Conservation (phyloP, 2,113 vertebrate genomes). For the Equus quagga region DNA sequence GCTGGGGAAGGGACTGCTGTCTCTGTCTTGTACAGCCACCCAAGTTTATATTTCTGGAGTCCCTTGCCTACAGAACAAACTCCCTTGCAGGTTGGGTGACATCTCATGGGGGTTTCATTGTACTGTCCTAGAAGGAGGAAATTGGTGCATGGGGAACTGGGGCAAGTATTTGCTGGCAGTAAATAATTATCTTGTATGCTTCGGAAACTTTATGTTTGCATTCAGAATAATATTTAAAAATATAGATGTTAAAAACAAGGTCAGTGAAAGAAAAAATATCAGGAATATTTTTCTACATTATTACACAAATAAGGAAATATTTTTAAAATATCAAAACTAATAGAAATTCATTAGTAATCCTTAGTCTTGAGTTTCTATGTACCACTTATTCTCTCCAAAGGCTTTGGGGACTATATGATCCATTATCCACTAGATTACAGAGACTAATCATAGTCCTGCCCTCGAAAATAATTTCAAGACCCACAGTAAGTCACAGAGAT, state of each 20-base stretch:
- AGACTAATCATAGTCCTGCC: background rate
- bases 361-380: conserved; percentile 11
- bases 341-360: background rate
- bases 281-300: background rate
- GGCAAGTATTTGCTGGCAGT: background rate
- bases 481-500: background rate
- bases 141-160: background rate
- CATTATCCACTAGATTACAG: background rate
- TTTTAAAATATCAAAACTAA: background rate
- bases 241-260: background rate
- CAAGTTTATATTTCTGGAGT: background rate
- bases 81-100: background rate
- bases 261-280: background rate
- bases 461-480: background rate
- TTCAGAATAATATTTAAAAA: background rate
- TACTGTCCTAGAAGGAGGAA: background rate
- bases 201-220: background rate
- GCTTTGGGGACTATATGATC: background rate
- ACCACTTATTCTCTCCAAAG: background rate
- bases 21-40: background rate
- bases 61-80: background rate
- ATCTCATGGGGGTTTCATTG: background rate
- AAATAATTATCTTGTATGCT: background rate
- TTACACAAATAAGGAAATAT: background rate
- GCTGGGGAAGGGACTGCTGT: background rate